A percentile compares a stretch with the other conserved stretches of the same genome.
phyloP scores from a whole-genome alignment of 1,140 invertebrate species.

The Vanessa atalanta region DNA sequence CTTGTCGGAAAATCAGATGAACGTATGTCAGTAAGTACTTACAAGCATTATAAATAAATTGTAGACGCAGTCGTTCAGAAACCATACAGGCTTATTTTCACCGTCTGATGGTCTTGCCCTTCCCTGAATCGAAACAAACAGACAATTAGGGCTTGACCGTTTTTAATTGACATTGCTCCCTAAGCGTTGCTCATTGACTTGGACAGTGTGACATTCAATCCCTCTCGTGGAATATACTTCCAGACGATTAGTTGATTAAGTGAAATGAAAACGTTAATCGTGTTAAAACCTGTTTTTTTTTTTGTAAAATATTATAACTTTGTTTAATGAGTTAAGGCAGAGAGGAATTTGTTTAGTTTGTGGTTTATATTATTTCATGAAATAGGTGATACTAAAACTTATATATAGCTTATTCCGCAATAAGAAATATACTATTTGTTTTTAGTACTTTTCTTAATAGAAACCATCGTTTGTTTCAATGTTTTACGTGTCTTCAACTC shows the following conservation, averaged over 20 bases:
- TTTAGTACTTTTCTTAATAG: too few relatives aligned
- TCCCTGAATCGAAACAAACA: slow-evolving; percentile 59
- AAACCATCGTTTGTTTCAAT: too few relatives aligned
- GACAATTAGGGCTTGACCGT: slow-evolving; percentile 62
- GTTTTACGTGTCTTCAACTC: too few relatives aligned
- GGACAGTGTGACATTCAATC: slow-evolving; percentile 33
- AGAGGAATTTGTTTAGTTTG: too few relatives aligned
- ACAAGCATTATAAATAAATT: slow-evolving; percentile 9
- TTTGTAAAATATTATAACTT: neutral
- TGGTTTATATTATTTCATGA: too few relatives aligned
- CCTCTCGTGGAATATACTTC: slow-evolving; percentile 15
- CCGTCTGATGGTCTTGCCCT: slow-evolving; percentile 29
- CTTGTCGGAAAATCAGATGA: neutral
- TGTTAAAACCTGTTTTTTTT: neutral
- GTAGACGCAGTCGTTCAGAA: slow-evolving; percentile 19
- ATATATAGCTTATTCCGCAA: too few relatives aligned
- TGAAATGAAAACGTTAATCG: neutral
- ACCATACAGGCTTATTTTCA: slow-evolving; percentile 27
- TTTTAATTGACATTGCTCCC: slow-evolving; percentile 71
- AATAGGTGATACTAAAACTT: too few relatives aligned
- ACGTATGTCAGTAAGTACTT: neutral
- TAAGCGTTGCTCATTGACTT: slow-evolving; percentile 23
- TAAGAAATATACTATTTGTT: too few relatives aligned
- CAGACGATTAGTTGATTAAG: slow-evolving; percentile 2
- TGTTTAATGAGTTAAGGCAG: too few relatives aligned